Base-by-base conservation (phyloP, 2,888 invertebrate species). In the Barypeithes pellucidus region DNA sequence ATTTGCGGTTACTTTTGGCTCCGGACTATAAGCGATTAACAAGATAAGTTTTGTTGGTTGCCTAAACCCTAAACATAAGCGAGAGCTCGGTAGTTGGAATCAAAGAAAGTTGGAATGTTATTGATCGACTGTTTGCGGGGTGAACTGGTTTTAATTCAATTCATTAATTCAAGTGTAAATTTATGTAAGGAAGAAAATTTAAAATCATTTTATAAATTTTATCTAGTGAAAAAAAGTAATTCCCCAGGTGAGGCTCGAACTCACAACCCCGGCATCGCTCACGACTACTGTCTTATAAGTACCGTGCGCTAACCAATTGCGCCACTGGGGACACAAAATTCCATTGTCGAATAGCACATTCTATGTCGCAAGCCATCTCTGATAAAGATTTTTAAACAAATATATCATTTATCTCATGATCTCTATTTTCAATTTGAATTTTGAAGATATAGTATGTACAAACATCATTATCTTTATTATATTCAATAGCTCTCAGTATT, bases 281-380 rank as follows among this genome's bases (percentile, higher is more conserved):
- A 95, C 92, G 91, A 91, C 91, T 89, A 96, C 96, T 96, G 96
- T 91, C 93, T 91, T 95, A 97, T 97, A 97, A 97, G 97, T 97
- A 97, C 97, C 96, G 97, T 96, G 97, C 97, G 96, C 97, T 97
- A 97, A 96, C 97, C 97, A 95, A 97, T 97, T 97, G 97, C 96
- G 97, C 97, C 97, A 97, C 97, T 95, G 80, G 81, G 75, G 76
- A 76, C 62, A 47, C 14, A 12, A 7, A 12, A 14, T 3, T 5
- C 3, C 12, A 0, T 4, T 14, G n/a, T 16, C 36, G 8, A 33
- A 65, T 24, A 33, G 18, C 14, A 7, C 3, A 12, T 33, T 36
- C 18, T 65, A 45, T 9, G 2, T 7, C 20, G 16, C 4, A 29
- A 20, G 24, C n/a, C n/a, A 3, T 5, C 8, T 16, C 16, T 14